Percentiles rank a stretch among this genome's conserved stretches.
Conservation (phyloP, 2,113 vertebrate species). For the Hylia prasina region DNA sequence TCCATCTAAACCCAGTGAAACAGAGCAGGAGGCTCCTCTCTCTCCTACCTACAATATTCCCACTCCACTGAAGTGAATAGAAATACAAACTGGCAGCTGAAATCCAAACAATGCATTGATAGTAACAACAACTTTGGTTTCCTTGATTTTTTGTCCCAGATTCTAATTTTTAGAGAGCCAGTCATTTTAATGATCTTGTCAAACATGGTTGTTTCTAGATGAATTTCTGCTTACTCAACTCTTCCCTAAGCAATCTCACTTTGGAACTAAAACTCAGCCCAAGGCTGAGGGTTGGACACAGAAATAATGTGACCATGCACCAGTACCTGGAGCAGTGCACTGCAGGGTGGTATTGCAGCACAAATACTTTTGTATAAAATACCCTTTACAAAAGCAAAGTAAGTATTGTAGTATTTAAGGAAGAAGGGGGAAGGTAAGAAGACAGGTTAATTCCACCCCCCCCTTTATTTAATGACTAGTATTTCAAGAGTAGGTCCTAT, state of each 20-base stretch:
- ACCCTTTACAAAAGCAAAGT: neutral
- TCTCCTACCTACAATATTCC: neutral
- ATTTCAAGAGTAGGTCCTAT: neutral
- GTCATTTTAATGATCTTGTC: neutral
- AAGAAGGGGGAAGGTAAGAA: neutral
- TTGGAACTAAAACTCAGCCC: neutral
- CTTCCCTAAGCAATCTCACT: neutral
- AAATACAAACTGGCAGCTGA: neutral
- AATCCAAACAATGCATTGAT: neutral
- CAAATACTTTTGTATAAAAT: neutral
- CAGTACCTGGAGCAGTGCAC: neutral
- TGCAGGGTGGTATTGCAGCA: neutral
- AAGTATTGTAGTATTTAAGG: neutral
- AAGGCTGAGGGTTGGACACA: neutral
- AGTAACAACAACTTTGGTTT: rapidly evolving
- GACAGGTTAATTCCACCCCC: neutral
- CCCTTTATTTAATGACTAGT: neutral
- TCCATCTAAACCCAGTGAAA: neutral
- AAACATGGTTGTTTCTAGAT: neutral
- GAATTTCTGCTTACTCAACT: neutral
- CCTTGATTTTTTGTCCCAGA: neutral
- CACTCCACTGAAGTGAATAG: rapidly evolving
- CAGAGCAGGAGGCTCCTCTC: neutral
- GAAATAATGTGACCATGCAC: neutral
- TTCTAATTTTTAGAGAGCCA: neutral